These are phyloP conservation scores for Scatophagus argus DNA, from an alignment of 2,113 vertebrate genomes.

Conservation along the genomic window DNA sequence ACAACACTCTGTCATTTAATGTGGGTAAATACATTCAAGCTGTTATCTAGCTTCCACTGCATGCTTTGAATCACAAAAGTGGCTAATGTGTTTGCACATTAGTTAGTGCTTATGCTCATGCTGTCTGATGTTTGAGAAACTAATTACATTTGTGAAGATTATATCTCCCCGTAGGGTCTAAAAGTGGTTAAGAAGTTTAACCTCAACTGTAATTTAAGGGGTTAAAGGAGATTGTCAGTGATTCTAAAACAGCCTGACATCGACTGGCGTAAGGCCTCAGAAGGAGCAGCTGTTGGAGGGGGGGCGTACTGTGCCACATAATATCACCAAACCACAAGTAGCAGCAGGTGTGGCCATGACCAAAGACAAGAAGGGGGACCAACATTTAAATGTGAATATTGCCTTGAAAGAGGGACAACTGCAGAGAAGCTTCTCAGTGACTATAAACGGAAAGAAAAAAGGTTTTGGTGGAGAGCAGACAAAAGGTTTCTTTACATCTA, in stretches of 20 bases:
- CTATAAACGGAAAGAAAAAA: background rate
- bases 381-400: constrained; percentile 2
- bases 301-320: constrained; percentile 5
- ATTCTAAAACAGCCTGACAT: constrained; percentile 41
- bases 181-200: constrained; percentile 56
- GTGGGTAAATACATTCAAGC: rapidly evolving
- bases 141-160: constrained; percentile 29
- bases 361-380: constrained; percentile 13
- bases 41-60: background rate
- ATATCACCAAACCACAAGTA: constrained; percentile 48
- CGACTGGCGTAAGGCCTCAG: constrained; percentile 36
- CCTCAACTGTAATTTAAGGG: constrained; percentile 44
- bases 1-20: background rate
- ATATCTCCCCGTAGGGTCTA: constrained; percentile 4
- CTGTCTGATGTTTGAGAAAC: background rate
- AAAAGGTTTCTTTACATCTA: background rate
- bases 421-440: background rate
- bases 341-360: constrained; percentile 69
- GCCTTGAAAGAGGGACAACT: constrained; percentile 20
- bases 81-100: constrained; percentile 6
- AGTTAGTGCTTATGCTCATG: background rate
- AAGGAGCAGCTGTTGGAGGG: constrained; percentile 60
- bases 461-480: background rate
- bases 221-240: constrained; percentile 44
- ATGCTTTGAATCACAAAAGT: background rate